Evolutionary conservation across 23 tunicate genomes (phyloP).

Genomic region (Phallusia fumigata): DNA sequence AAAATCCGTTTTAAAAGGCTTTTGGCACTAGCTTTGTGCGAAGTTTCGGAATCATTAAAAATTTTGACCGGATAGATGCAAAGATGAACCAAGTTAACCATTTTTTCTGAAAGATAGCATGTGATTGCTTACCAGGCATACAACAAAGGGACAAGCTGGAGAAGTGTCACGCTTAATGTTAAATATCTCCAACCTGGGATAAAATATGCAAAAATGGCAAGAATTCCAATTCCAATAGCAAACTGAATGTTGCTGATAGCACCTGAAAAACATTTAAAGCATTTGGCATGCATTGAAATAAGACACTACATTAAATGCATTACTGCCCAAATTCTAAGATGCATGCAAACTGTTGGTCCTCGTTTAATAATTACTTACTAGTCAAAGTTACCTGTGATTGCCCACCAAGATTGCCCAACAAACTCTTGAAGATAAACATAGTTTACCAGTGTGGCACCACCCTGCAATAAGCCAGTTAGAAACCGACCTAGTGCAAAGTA

Average conservation of each 20-base stretch:
- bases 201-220: conserved; percentile 3
- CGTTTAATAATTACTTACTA: too few species aligned
- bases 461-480: conserved; percentile 45
- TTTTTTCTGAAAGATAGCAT: neutral
- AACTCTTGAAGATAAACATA: conserved; percentile 64
- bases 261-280: conserved; percentile 17
- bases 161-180: neutral
- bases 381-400: conserved; percentile 41
- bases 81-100: too few species aligned
- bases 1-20: too few species aligned
- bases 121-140: neutral
- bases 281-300: too few species aligned
- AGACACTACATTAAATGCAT: too few species aligned
- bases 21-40: too few species aligned
- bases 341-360: too few species aligned
- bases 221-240: conserved; percentile 7
- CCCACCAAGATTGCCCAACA: conserved; percentile 51
- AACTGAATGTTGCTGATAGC: neutral
- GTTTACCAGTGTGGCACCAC: conserved; percentile 42
- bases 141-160: neutral
- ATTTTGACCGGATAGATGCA: too few species aligned
- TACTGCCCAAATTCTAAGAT: too few species aligned
- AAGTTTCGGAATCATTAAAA: too few species aligned
- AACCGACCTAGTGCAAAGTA: conserved; percentile 33
- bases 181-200: conserved; percentile 8